phyloP scores from a whole-genome alignment of 2,797 vertebrate genomes.

The Sebastes miniatus region DNA sequence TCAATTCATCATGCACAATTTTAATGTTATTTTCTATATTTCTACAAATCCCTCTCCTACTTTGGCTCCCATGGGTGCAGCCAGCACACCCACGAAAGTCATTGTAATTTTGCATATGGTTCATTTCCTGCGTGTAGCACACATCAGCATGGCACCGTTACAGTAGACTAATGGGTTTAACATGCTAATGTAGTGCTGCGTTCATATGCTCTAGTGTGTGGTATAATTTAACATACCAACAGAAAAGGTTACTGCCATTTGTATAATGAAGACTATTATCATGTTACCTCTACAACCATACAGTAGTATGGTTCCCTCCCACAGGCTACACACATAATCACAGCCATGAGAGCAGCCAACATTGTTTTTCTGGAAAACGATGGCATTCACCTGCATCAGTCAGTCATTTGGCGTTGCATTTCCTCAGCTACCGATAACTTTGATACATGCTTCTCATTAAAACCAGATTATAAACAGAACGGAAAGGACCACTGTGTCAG shows the following conservation, averaged over 20 bases:
- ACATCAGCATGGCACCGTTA: conserved; percentile 34
- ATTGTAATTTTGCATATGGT: conserved; percentile 23
- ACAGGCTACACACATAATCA: conserved; percentile 15
- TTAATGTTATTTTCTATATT: conserved; percentile 15
- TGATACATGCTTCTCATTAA: conserved; percentile 58
- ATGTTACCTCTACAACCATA: conserved; percentile 22
- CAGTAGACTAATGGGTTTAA: conserved; percentile 58
- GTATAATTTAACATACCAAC: conserved; percentile 46
- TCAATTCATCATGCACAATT: background rate
- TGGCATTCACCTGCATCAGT: conserved; percentile 30
- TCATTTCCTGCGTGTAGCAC: conserved; percentile 36
- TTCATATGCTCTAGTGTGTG: conserved; percentile 35
- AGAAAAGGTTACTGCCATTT: conserved; percentile 57
- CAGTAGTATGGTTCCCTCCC: conserved; percentile 18
- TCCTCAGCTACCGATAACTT: conserved; percentile 14
- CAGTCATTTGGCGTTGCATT: conserved; percentile 34
- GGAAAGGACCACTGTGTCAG: conserved; percentile 3
- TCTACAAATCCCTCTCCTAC: background rate
- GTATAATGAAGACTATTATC: conserved; percentile 56
- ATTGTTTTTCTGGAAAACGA: conserved; percentile 30
- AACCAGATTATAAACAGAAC: conserved; percentile 47
- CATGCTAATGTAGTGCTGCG: conserved; percentile 59
- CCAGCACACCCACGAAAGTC: conserved; percentile 26
- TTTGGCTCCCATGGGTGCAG: conserved; percentile 8
- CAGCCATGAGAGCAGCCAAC: background rate